phyloP scores from a whole-genome alignment of 2,797 vertebrate genomes.

The Pseudotriccus pelzelni region DNA sequence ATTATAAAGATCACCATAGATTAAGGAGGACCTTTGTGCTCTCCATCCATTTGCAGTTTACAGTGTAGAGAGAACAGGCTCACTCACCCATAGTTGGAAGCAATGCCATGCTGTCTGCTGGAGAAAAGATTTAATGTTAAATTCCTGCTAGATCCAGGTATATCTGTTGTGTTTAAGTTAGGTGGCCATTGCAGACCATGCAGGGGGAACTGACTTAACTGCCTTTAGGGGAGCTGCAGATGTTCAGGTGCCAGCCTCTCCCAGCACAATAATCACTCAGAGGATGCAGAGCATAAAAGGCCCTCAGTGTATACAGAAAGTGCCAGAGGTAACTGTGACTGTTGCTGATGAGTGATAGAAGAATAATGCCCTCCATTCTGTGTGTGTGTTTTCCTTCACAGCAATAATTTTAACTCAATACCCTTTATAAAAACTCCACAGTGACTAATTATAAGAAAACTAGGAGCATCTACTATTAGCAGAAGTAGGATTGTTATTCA shows the following conservation, averaged over 20 bases:
- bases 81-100: not conserved
- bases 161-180: not conserved
- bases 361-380: constrained; percentile 56
- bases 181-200: not conserved
- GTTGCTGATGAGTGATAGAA: constrained; percentile 47
- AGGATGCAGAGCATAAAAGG: not conserved
- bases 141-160: not conserved
- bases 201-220: not conserved
- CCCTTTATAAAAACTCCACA: constrained; percentile 72
- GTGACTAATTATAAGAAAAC: constrained; percentile 78
- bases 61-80: not conserved
- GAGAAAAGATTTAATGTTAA: not conserved
- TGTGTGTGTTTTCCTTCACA: constrained; percentile 13
- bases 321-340: constrained; percentile 51
- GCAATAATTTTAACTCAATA: constrained; percentile 72
- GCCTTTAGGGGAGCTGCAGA: constrained; percentile 15
- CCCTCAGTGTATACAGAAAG: not conserved
- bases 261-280: not conserved
- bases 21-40: not conserved
- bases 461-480: constrained; percentile 65
- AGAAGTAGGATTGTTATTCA: constrained; percentile 66
- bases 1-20: not conserved
- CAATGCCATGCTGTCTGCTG: not conserved
- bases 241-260: constrained; percentile 7
- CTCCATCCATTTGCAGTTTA: not conserved